Conservation (phyloP, 2,888 invertebrate genomes). For the Iphiclides podalirius region DNA sequence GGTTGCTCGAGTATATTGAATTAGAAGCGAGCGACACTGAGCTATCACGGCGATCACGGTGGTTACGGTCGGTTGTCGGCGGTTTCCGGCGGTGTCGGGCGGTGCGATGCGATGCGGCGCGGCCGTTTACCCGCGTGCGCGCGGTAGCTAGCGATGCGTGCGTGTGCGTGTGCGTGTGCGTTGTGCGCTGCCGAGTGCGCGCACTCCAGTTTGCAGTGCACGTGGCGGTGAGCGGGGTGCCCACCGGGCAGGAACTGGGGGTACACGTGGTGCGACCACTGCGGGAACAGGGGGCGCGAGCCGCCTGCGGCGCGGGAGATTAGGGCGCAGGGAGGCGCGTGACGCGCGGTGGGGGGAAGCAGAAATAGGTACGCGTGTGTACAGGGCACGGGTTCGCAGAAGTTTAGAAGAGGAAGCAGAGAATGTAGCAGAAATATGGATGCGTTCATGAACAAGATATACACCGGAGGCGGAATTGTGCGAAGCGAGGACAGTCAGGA, state of each 20-base stretch:
- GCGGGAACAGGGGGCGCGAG: slow-evolving; percentile 93
- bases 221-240: slow-evolving; percentile 85
- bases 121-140: slow-evolving; percentile 67
- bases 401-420: no score
- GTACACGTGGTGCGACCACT: slow-evolving; percentile 97
- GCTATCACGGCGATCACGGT: no score
- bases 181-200: slow-evolving; percentile 61
- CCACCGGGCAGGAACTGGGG: slow-evolving; percentile 96
- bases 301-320: slow-evolving; percentile 44
- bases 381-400: no score
- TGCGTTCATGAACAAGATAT: no score
- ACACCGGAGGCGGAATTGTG: no score
- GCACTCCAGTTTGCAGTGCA: slow-evolving; percentile 52
- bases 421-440: no score
- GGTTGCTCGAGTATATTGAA: no score
- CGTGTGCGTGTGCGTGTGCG: slow-evolving; percentile 69
- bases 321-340: background rate
- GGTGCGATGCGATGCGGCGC: slow-evolving; percentile 41
- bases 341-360: background rate
- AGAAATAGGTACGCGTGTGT: no score
- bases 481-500: no score
- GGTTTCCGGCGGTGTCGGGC: background rate
- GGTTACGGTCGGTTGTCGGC: no score
- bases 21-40: no score
- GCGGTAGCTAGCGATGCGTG: slow-evolving; percentile 78